phyloP scores from a whole-genome alignment of 1,140 invertebrate species.

The Gyrodactylus bullatarudis region DNA sequence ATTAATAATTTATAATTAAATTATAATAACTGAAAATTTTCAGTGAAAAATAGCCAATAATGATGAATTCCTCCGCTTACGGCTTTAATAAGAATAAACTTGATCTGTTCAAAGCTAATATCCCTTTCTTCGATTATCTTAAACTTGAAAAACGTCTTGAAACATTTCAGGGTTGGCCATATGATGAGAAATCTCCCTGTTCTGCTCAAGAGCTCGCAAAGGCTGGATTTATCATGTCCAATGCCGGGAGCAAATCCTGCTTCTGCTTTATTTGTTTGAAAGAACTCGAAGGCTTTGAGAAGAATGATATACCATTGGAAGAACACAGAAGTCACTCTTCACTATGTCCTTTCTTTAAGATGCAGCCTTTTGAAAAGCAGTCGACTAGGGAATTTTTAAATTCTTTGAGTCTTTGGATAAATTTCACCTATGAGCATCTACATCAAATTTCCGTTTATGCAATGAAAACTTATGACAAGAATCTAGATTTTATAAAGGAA shows the following conservation, averaged over 20 bases:
- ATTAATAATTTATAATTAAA: too few species aligned
- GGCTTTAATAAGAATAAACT: too few species aligned
- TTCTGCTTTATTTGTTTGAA: slow-evolving; percentile 2
- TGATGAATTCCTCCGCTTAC: too few species aligned
- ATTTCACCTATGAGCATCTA: neutral
- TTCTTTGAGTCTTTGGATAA: neutral
- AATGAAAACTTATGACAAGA: too few species aligned
- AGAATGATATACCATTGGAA: neutral
- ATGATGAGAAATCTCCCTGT: neutral
- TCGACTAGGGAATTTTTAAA: neutral
- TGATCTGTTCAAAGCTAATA: neutral
- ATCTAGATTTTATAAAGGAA: too few species aligned
- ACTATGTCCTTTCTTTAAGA: neutral
- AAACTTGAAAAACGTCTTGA: neutral
- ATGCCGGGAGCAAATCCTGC: neutral
- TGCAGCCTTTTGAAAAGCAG: neutral
- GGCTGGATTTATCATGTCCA: neutral
- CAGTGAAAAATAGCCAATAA: too few species aligned
- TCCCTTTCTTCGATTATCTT: neutral
- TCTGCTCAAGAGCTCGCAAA: neutral
- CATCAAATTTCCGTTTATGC: too few species aligned
- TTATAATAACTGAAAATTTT: too few species aligned
- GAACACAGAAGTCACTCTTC: neutral
- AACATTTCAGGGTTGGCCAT: neutral
- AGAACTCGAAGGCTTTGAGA: slow-evolving; percentile 3